Conservation (phyloP, 2,113 vertebrate species). For the Periophthalmus modestus region DNA sequence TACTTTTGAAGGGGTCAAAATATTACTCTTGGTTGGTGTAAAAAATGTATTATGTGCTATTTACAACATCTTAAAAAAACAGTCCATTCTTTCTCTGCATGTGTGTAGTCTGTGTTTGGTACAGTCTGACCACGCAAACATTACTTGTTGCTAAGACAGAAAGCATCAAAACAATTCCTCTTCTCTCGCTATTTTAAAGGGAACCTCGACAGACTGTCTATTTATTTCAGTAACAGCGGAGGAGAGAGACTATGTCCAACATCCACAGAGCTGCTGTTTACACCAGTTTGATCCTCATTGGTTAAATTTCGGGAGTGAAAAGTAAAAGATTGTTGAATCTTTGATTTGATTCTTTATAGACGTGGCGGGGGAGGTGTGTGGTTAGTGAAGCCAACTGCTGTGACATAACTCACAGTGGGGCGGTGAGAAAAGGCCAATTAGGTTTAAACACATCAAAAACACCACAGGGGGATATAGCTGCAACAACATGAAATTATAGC, state of each 20-base stretch:
- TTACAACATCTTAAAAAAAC: not conserved
- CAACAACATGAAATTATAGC: no score
- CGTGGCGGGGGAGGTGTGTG: slow-evolving; percentile 20
- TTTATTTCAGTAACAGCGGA: slow-evolving; percentile 25
- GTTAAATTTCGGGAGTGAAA: slow-evolving; percentile 21
- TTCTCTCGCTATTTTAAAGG: slow-evolving; percentile 25
- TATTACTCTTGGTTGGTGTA: not conserved
- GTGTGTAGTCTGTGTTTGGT: slow-evolving; percentile 11
- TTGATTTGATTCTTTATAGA: slow-evolving; percentile 30
- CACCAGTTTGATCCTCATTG: slow-evolving; percentile 9
- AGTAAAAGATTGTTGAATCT: slow-evolving; percentile 21
- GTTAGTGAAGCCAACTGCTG: slow-evolving; percentile 39
- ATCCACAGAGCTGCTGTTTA: slow-evolving; percentile 3
- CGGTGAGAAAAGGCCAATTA: slow-evolving; percentile 37
- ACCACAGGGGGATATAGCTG: slow-evolving; percentile 4
- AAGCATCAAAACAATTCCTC: slow-evolving; percentile 37
- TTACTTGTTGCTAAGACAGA: slow-evolving; percentile 44
- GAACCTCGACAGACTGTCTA: slow-evolving; percentile 26
- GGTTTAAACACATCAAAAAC: not conserved
- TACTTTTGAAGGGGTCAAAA: not conserved
- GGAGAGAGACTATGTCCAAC: not conserved
- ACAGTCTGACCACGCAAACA: slow-evolving; percentile 41
- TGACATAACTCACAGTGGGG: slow-evolving; percentile 35
- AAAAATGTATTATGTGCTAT: not conserved
- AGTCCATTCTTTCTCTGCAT: not conserved